Percentiles rank a stretch among this genome's conserved stretches.
phyloP scores from a whole-genome alignment of 2,888 invertebrate genomes.

The Lacanobia oleracea region DNA sequence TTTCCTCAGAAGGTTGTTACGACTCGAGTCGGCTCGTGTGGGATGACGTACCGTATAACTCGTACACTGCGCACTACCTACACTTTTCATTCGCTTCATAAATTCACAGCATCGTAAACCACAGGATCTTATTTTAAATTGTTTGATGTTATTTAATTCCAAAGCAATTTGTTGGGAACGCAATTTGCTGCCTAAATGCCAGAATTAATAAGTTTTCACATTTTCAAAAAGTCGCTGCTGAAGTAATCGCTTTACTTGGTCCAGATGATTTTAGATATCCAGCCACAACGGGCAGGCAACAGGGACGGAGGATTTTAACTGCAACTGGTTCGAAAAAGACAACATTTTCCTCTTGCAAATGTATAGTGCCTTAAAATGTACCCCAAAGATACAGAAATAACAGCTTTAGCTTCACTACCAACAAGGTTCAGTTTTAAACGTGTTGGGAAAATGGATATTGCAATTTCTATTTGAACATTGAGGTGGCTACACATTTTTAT shows the following conservation, averaged over 20 bases:
- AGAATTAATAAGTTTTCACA: conserved; percentile 85
- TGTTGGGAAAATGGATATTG: conserved; percentile 79
- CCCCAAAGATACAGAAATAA: conserved; percentile 60
- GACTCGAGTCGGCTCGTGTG: conserved; percentile 42
- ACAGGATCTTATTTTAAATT: conserved; percentile 39
- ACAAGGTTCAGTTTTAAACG: conserved; percentile 75
- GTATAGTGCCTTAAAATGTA: conserved; percentile 75
- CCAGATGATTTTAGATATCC: conserved; percentile 88
- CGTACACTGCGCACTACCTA: conserved; percentile 27
- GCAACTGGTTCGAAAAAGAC: conserved; percentile 90
- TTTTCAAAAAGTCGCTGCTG: conserved; percentile 84
- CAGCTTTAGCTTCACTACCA: conserved; percentile 63
- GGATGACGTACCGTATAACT: conserved; percentile 26
- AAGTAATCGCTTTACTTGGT: conserved; percentile 88
- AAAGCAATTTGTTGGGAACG: conserved; percentile 69
- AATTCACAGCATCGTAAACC: conserved; percentile 33
- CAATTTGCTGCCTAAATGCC: conserved; percentile 76
- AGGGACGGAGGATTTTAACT: conserved; percentile 88
- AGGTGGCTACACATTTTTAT: conserved; percentile 89
- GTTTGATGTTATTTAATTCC: conserved; percentile 58
- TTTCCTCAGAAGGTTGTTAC: conserved; percentile 49
- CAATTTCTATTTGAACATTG: conserved; percentile 87
- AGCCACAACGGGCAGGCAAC: conserved; percentile 82
- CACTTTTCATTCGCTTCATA: conserved; percentile 43
- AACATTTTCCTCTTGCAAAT: conserved; percentile 82